phyloP scores from a whole-genome alignment of 92 coral and sea anemone species.

The Hydrozoanthus gracilis region DNA sequence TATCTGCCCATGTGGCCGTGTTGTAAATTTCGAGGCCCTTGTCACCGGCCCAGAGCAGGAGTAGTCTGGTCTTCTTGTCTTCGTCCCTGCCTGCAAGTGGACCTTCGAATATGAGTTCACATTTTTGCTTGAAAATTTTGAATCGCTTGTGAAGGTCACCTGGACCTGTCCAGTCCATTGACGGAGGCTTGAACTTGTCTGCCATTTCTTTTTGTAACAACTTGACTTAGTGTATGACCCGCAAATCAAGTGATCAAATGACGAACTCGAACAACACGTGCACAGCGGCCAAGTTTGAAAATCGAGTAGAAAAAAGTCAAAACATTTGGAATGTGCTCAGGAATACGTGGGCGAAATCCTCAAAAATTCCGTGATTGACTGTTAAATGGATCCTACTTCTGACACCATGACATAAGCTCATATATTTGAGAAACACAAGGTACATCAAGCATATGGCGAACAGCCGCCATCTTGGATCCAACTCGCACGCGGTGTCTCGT shows the following conservation, averaged over 20 bases:
- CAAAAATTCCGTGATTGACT: neutral
- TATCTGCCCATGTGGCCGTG: constrained; percentile 54
- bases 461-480: no score
- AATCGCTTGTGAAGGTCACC: constrained; percentile 68
- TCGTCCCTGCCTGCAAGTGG: constrained; percentile 50
- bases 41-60: constrained; percentile 67
- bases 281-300: constrained; percentile 36
- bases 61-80: constrained; percentile 54
- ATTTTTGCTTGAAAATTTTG: constrained; percentile 68
- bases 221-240: no score
- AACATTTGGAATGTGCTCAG: neutral
- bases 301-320: constrained; percentile 29
- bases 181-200: constrained; percentile 55
- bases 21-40: constrained; percentile 67
- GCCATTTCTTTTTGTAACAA: constrained; percentile 41
- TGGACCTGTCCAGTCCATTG: constrained; percentile 72
- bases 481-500: no score
- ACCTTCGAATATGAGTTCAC: constrained; percentile 64
- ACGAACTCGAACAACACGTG: constrained; percentile 22
- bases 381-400: constrained; percentile 19
- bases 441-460: no score
- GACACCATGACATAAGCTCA: constrained; percentile 32
- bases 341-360: neutral
- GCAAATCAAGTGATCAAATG: no score
- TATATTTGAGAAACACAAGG: neutral